Evolutionary conservation across 2,113 vertebrate species (phyloP), one percentile per base, ranked within the genome.

Genomic region (Ciconia maguari): DNA sequence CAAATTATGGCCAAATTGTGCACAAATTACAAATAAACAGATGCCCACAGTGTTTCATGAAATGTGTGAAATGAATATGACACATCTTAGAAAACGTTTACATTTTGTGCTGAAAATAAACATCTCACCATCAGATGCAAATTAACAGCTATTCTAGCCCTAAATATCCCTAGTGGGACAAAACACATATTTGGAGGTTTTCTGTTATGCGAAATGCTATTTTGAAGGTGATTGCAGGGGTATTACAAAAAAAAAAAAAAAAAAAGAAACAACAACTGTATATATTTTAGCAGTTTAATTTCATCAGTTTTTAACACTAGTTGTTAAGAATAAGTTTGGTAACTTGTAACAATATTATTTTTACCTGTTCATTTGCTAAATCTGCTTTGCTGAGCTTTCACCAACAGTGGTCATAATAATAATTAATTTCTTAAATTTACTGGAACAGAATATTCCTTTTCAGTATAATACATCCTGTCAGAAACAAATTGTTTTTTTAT

Each of bases 1-100:
- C 12, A 83, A 91, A 91, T 92, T 87, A 90, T 38, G 71, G 81
- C 81, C 91, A 95, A 94, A 92, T 96, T 94, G 76, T 95, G 91
- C 81, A 95, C 95, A 96, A 97, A 91, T 46, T 94, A 70, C 96
- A 96, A 97, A 96, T 96, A 97, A 97, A 96, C 95, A 95, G 89
- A 94, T 97, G 95, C 89, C 94, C 93, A 94, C 87, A 70, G 83
- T 92, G 62, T 95, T 96, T 96, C 65, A 79, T 72, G 75, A 58
- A 95, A 96, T 66, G 95, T 97, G 95, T 87, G 96, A 97, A 95
- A 77, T 54, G 93, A 57, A 77, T 95, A 72, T 96, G 91, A 88
- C 94, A 95, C 89, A 65, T 95, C 81, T 87, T 92, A 80, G 91
- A 64, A 96, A 97, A 96, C 78, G 91, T 96, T 97, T 97, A 89